Evolutionary conservation across 2,113 vertebrate genomes (phyloP).

Genomic region (Kryptolebias marmoratus): DNA sequence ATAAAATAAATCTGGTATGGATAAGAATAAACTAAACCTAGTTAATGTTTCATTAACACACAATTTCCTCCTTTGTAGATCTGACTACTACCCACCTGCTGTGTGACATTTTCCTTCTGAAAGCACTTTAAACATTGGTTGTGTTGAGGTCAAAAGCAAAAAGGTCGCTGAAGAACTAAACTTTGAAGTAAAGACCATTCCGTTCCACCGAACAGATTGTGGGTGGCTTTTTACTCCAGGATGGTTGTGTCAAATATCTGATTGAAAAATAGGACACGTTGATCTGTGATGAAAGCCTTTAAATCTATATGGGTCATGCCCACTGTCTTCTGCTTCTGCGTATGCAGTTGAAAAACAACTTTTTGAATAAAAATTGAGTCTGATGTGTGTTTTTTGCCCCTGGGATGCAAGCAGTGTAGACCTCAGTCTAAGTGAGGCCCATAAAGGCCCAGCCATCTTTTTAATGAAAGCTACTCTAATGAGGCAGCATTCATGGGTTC

Average conservation of each 20-base stretch:
- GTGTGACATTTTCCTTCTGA: not conserved
- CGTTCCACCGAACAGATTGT: constrained; percentile 19
- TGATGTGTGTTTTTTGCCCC: constrained; percentile 5
- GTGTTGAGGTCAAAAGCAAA: not conserved
- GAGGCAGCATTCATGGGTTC: constrained; percentile 25
- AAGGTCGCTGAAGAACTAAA: constrained; percentile 23
- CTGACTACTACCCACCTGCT: not conserved
- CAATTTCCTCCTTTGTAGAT: not conserved
- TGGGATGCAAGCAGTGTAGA: not conserved
- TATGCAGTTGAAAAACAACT: not conserved
- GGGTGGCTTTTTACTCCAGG: constrained; percentile 20
- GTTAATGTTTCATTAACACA: too few species aligned
- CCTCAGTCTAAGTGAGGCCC: constrained; percentile 7
- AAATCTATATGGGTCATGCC: constrained; percentile 10
- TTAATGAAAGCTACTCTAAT: constrained; percentile 51
- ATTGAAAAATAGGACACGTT: constrained; percentile 30
- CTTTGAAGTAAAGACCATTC: constrained; percentile 20
- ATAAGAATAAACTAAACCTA: too few species aligned
- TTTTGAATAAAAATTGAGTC: constrained; percentile 2
- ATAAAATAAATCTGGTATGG: too few species aligned
- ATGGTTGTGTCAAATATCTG: constrained; percentile 15
- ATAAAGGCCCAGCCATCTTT: constrained; percentile 8
- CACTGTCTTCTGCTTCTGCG: not conserved
- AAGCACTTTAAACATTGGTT: not conserved
- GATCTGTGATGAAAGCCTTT: constrained; percentile 25